phyloP scores from a whole-genome alignment of 2,113 vertebrate genomes.

The Atherinomorus stipes region DNA sequence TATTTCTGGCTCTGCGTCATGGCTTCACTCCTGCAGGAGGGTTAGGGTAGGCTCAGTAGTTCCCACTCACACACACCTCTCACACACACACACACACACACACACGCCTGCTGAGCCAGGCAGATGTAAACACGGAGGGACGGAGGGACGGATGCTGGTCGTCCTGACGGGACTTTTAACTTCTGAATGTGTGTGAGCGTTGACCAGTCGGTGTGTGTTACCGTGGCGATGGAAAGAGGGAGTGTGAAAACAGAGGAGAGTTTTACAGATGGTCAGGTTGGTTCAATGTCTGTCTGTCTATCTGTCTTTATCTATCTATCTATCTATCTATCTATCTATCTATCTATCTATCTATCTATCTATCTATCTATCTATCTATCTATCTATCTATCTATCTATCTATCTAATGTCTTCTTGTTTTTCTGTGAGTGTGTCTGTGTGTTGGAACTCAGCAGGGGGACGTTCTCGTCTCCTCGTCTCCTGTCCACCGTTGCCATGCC shows the following conservation, averaged over 20 bases:
- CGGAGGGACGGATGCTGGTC: constrained; percentile 29
- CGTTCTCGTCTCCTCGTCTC: constrained; percentile 40
- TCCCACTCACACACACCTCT: constrained; percentile 81
- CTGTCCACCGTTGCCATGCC: constrained; percentile 55
- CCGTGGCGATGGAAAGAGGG: constrained; percentile 60
- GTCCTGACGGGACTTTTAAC: constrained; percentile 48
- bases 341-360: no score
- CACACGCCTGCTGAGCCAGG: constrained; percentile 39
- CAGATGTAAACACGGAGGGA: constrained; percentile 67
- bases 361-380: no score
- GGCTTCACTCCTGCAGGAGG: constrained; percentile 99
- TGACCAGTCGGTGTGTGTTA: constrained; percentile 48
- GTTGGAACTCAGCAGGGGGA: constrained; percentile 39
- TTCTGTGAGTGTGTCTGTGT: constrained; percentile 11
- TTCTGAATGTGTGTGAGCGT: constrained; percentile 24
- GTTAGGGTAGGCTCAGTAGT: constrained; percentile 97
- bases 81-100: constrained; percentile 22
- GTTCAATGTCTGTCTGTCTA: constrained; percentile 58
- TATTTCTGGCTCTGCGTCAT: constrained; percentile 99
- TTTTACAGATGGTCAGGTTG: constrained; percentile 86
- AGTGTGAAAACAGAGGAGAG: constrained; percentile 81
- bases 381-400: no score
- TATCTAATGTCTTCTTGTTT: constrained; percentile 26
- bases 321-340: no score
- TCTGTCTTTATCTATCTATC: constrained; percentile 38